Percentiles rank a stretch among this genome's conserved stretches.
Conservation (phyloP, 1,140 invertebrate species). For the Sminthurides bifidus region DNA sequence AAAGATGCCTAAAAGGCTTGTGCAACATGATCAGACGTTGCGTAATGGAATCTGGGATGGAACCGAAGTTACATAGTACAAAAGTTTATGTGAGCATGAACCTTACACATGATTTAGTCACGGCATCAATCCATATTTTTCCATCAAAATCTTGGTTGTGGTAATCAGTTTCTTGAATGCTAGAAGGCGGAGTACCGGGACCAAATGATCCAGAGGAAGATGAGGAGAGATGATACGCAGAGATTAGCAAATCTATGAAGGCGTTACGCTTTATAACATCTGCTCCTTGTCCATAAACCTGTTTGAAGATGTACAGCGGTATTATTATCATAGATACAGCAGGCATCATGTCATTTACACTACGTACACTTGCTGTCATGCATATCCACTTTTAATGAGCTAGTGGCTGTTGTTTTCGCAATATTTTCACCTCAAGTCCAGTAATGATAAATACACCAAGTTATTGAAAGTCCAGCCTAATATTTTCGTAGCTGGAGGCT, state of each 20-base stretch:
- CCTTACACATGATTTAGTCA: conserved; percentile 27
- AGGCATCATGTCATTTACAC: background rate
- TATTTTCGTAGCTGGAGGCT: no score
- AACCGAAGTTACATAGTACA: background rate
- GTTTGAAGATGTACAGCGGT: no score
- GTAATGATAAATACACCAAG: background rate
- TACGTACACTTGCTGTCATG: background rate
- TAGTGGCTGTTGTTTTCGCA: background rate
- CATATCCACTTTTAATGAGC: background rate
- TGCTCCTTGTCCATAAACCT: conserved; percentile 24
- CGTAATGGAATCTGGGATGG: background rate
- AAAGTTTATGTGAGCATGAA: background rate
- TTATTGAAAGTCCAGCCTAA: no score
- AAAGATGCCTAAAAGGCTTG: no score
- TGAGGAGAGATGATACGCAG: conserved; percentile 15
- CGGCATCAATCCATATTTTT: conserved; percentile 25
- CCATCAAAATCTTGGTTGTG: conserved; percentile 8
- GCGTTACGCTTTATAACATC: conserved; percentile 1
- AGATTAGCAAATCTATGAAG: conserved; percentile 21
- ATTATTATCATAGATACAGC: background rate
- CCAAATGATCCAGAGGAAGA: background rate
- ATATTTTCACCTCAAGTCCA: background rate
- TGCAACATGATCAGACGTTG: background rate
- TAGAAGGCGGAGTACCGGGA: background rate
- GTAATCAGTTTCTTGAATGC: background rate